Percentiles rank a stretch among this genome's conserved stretches.
phyloP scores from a whole-genome alignment of 2,797 vertebrate genomes.

The Pteronotus mesoamericanus region DNA sequence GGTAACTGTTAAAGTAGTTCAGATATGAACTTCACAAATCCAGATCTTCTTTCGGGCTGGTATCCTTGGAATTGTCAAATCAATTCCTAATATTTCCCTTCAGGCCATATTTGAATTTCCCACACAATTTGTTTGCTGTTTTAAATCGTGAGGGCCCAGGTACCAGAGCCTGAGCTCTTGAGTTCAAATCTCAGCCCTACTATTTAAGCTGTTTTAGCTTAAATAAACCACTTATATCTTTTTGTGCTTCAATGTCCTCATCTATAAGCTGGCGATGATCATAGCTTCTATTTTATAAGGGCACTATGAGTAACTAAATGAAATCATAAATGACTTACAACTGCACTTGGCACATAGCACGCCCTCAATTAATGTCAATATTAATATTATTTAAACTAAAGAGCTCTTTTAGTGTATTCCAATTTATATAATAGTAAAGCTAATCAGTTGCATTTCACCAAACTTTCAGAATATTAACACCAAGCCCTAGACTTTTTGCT shows the following conservation, averaged over 20 bases:
- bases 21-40: neutral
- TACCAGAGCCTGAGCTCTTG: neutral
- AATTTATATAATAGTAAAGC: neutral
- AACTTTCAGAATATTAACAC: conserved; percentile 6
- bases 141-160: neutral
- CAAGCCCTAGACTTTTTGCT: neutral
- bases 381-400: conserved; percentile 26
- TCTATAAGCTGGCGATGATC: neutral
- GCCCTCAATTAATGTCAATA: neutral
- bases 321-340: neutral
- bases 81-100: neutral
- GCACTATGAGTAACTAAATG: neutral
- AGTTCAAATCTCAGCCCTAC: neutral
- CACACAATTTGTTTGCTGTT: conserved; percentile 10
- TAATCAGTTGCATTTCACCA: neutral
- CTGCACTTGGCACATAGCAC: neutral
- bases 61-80: neutral
- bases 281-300: neutral
- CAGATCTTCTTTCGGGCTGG: neutral
- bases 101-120: neutral
- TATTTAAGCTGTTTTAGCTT: neutral
- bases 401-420: neutral
- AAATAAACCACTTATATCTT: neutral
- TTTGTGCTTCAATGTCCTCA: neutral
- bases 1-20: neutral